These are phyloP conservation scores for Silurus aristotelis DNA, from an alignment of 2,797 vertebrate genomes.

Conservation along the genomic window DNA sequence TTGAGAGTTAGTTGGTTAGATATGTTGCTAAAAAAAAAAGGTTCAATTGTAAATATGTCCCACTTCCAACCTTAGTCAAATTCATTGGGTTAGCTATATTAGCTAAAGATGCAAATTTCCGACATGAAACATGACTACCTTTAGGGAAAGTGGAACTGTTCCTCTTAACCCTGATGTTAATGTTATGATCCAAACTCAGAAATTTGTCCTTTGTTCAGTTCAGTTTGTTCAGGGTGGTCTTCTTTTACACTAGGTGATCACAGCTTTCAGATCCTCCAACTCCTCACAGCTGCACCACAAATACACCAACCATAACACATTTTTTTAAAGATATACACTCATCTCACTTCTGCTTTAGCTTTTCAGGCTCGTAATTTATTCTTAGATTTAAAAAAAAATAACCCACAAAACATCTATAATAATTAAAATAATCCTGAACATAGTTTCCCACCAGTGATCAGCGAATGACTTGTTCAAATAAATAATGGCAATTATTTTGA, in stretches of 20 bases:
- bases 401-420: not conserved
- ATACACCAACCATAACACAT: slow-evolving; percentile 15
- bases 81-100: no score
- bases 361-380: not conserved
- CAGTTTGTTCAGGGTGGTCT: not conserved
- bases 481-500: not conserved
- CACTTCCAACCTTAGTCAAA: no score
- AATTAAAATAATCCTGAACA: not conserved
- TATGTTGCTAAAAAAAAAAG: not conserved
- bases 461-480: not conserved
- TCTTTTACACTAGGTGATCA: not conserved
- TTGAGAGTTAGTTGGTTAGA: not conserved
- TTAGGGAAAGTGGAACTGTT: not conserved
- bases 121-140: not conserved
- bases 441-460: not conserved
- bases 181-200: not conserved
- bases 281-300: slow-evolving; percentile 19
- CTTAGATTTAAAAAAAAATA: not conserved
- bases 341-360: slow-evolving; percentile 46
- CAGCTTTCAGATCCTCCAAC: slow-evolving; percentile 28
- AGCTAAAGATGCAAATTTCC: not conserved
- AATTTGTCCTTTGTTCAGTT: not conserved
- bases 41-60: no score
- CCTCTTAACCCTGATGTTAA: not conserved
- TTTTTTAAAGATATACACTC: not conserved